Evolutionary conservation across 2,888 invertebrate genomes (phyloP).

Genomic region (Flexamia atlantica): DNA sequence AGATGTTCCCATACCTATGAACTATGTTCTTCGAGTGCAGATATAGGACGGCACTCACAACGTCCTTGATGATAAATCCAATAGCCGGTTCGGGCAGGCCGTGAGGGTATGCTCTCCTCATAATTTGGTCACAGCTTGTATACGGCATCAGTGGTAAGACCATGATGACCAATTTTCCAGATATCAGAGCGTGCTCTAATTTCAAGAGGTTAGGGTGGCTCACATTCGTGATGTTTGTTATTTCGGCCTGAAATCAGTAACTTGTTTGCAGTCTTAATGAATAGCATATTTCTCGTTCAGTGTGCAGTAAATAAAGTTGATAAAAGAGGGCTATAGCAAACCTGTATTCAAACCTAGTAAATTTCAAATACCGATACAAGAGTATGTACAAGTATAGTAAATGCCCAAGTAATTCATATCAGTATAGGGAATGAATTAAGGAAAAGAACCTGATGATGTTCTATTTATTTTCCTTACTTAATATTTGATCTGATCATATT

Average conservation of each 20-base stretch:
- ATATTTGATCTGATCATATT: too few relatives aligned
- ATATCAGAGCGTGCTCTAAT: not conserved
- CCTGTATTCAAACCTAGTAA: too few relatives aligned
- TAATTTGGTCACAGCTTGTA: constrained; percentile 89
- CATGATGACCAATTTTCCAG: not conserved
- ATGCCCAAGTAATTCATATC: too few relatives aligned
- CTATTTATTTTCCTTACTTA: too few relatives aligned
- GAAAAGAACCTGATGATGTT: too few relatives aligned
- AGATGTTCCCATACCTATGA: constrained; percentile 1
- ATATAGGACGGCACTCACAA: constrained; percentile 88
- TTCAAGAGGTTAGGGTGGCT: not conserved
- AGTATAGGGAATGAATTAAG: too few relatives aligned
- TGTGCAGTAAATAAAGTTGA: too few relatives aligned
- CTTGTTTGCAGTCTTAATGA: not conserved
- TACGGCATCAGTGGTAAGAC: constrained; percentile 91
- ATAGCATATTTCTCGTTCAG: too few relatives aligned
- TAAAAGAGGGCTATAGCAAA: too few relatives aligned
- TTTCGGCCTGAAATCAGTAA: not conserved
- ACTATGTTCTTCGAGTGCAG: constrained; percentile 82
- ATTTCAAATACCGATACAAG: too few relatives aligned
- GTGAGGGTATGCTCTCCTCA: constrained; percentile 84
- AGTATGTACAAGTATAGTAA: too few relatives aligned
- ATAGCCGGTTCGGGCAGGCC: constrained; percentile 91
- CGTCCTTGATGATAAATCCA: constrained; percentile 87
- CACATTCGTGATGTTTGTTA: not conserved